A percentile compares a stretch with the other conserved stretches of the same genome.
phyloP scores from a whole-genome alignment of 2,797 vertebrate genomes.

The Ataeniobius toweri region DNA sequence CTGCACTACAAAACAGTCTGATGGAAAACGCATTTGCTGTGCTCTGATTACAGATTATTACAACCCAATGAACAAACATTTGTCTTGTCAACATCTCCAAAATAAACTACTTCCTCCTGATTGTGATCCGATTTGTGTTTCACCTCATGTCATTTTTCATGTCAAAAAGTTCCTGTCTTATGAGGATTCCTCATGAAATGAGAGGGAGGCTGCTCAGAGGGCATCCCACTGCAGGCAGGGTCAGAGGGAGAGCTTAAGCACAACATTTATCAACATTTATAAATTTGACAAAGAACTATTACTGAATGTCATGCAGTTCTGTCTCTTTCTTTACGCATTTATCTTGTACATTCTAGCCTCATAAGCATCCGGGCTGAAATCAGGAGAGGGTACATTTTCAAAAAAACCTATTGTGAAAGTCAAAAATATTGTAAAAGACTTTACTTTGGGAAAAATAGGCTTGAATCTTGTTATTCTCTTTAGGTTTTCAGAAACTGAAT shows the following conservation, averaged over 20 bases:
- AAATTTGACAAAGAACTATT: constrained; percentile 27
- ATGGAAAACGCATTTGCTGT: constrained; percentile 75
- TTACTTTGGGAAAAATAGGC: background rate
- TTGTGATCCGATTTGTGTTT: constrained; percentile 67
- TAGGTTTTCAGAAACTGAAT: background rate
- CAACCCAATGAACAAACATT: constrained; percentile 80
- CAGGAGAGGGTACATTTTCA: background rate
- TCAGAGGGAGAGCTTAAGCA: constrained; percentile 34
- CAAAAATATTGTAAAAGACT: background rate
- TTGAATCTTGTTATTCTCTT: background rate
- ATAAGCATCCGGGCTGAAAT: background rate
- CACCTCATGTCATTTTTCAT: constrained; percentile 61
- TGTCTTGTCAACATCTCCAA: constrained; percentile 77
- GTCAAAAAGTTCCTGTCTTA: constrained; percentile 57
- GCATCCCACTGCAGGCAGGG: constrained; percentile 13
- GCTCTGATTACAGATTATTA: constrained; percentile 80
- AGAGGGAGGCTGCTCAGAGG: constrained; percentile 34
- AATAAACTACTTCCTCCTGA: constrained; percentile 64
- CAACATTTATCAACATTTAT: constrained; percentile 23
- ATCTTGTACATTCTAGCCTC: constrained; percentile 29
- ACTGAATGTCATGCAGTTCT: constrained; percentile 31
- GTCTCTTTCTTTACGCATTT: constrained; percentile 23
- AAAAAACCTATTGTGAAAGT: constrained; percentile 1
- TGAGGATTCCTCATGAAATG: constrained; percentile 55
- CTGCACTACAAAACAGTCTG: constrained; percentile 72